These are phyloP conservation scores for Pristionchus exspectatus DNA, from an alignment of 2,888 invertebrate genomes.

Conservation along the genomic window DNA sequence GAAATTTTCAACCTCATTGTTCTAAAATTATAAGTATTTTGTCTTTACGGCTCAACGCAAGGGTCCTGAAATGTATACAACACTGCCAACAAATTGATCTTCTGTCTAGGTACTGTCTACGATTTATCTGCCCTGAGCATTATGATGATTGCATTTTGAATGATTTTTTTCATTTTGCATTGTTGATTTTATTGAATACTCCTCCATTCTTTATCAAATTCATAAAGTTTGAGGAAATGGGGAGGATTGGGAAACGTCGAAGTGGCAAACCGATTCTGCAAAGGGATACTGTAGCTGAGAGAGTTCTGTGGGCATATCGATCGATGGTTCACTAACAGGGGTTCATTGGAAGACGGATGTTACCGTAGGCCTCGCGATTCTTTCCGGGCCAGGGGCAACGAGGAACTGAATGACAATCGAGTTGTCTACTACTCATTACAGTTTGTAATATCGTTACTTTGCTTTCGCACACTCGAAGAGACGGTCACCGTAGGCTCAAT, in stretches of 20 bases:
- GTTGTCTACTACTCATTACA: too few relatives aligned
- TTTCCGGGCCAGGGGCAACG: too few relatives aligned
- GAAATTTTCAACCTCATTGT: too few relatives aligned
- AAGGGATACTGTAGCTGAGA: neutral
- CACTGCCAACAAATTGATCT: neutral
- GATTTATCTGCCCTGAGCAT: neutral
- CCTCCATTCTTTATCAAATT: neutral
- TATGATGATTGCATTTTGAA: neutral
- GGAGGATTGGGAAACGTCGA: neutral
- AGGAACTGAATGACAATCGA: too few relatives aligned
- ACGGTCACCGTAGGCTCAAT: too few relatives aligned
- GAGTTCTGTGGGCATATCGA: neutral
- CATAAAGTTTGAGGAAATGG: neutral
- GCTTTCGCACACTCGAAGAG: too few relatives aligned
- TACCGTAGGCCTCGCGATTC: too few relatives aligned
- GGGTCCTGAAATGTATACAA: constrained; percentile 55
- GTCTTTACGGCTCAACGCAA: constrained; percentile 61
- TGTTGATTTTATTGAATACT: neutral
- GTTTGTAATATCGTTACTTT: too few relatives aligned
- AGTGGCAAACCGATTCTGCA: neutral
- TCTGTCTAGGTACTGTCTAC: neutral
- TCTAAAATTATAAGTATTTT: too few relatives aligned
- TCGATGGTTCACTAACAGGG: neutral
- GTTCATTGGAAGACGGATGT: too few relatives aligned
- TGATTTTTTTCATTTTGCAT: neutral